Evolutionary conservation across 2,113 vertebrate genomes (phyloP), one percentile per base, ranked within the genome.

Genomic region (Sinocyclocheilus anophthalmus): DNA sequence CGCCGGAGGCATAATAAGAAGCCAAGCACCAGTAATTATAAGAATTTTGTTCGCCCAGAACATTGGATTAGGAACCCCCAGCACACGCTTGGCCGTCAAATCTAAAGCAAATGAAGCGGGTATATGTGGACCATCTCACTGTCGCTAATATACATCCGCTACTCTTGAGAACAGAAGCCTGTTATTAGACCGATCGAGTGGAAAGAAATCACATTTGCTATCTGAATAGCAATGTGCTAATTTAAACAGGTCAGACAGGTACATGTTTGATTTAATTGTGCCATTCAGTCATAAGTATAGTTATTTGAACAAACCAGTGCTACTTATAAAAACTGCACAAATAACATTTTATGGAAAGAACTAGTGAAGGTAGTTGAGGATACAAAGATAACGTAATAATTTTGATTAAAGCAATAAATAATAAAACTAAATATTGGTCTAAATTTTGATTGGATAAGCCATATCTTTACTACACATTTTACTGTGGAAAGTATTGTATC

Each of bases 11-110:
- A 67, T 50, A 69, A 83, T 82, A 30, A 42, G 79, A 87, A 61
- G 39, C 63, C 65, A 84, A 86, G 70, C 72, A n/a, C n/a, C 22
- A 30, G 48, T 77, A 84, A 86, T 81, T 88, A 59, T 33, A 37
- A 78, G 57, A 39, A 48, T 78, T 88, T 80, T 84, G 22, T 30
- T n/a, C 61, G 67, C 30, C 7, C 65, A 63, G 42, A 50, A 55
- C 14, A 11, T 39, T 48, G 50, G 61, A 59, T 78, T 83, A 84
- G 33, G n/a, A n/a, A n/a, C n/a, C n/a, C n/a, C n/a, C n/a, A n/a
- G n/a, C n/a, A n/a, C n/a, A n/a, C n/a, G n/a, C n/a, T n/a, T n/a
- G n/a, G n/a, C n/a, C n/a, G n/a, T n/a, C n/a, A n/a, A n/a, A 79
- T 45, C 7, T 87, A 72, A 87, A 77, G 48, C 81, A 70, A 84